Evolutionary conservation across 2,888 invertebrate species (phyloP), one percentile per base, ranked within the genome.

Genomic region (Amphipyra berbera): DNA sequence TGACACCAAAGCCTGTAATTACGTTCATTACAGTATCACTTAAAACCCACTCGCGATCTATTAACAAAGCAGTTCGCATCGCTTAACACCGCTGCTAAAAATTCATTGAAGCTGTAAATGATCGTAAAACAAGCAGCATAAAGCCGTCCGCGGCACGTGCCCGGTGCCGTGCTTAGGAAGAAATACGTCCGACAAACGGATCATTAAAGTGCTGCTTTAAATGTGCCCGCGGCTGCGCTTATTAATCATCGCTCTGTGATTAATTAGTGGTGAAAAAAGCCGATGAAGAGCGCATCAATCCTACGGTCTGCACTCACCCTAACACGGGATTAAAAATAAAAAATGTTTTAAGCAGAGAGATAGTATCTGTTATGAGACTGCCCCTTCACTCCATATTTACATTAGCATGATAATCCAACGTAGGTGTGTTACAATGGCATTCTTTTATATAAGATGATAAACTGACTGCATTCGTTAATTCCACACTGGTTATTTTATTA

Each of bases 161-260:
- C 21, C 30, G 30, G 30, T 30, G 30, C 84, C 83, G 64, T 67
- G 72, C 69, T 74, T 76, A 78, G 75, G 82, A 85, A 88, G 85
- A 86, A 90, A 87, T 83, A 88, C 84, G 82, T 87, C 88, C 87
- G 81, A 89, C 90, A 90, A 90, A 89, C 87, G 90, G 84, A 91
- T 91, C 91, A 91, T 92, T 92, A 91, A 89, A 89, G 87, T 83
- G 54, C 88, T 85, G 83, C 81, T 90, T 88, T 85, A 88, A 92
- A 89, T 87, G 82, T 81, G 84, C 87, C 88, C 86, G 85, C 87
- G 87, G 88, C 87, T 82, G 79, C 78, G 79, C 86, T 89, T 88
- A 92, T 93, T 92, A 91, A 93, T 93, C 90, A 93, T 93, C 88
- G 85, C 85, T 73, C 82, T 73, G 84, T 90, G 90, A 91, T 92